Percentiles rank a stretch among this genome's conserved stretches.
Evolutionary conservation across 1,140 invertebrate genomes (phyloP).

Genomic region (Aethina tumida): DNA sequence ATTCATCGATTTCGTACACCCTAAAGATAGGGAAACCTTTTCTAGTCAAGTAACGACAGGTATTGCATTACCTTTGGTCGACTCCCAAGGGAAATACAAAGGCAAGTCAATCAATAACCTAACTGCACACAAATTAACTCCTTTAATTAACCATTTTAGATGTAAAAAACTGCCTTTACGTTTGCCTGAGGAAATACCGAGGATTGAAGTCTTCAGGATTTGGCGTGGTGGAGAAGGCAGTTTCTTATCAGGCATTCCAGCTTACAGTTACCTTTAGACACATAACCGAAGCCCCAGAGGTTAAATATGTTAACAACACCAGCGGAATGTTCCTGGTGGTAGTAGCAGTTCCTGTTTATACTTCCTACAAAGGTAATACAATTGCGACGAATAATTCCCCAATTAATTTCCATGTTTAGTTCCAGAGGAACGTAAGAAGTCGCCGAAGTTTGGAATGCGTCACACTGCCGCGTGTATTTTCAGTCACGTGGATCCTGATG

Average conservation of each 20-base stretch:
- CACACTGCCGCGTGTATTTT: slow-evolving; percentile 66
- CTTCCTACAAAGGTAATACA: slow-evolving; percentile 61
- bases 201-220: slow-evolving; percentile 46
- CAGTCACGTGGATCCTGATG: slow-evolving; percentile 65
- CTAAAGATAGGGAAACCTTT: slow-evolving; percentile 53
- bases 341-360: slow-evolving; percentile 58
- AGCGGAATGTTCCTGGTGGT: slow-evolving; percentile 57
- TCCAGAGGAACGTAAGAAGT: slow-evolving; percentile 50
- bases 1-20: slow-evolving; percentile 78
- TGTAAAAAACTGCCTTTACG: slow-evolving; percentile 36
- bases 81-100: slow-evolving; percentile 33
- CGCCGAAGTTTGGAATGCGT: slow-evolving; percentile 59
- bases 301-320: slow-evolving; percentile 33
- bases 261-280: slow-evolving; percentile 59
- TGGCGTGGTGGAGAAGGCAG: slow-evolving; percentile 47
- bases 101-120: no score
- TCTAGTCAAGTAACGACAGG: slow-evolving; percentile 45
- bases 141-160: slow-evolving; percentile 21
- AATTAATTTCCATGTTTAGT: slow-evolving; percentile 34
- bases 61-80: slow-evolving; percentile 39
- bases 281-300: slow-evolving; percentile 35
- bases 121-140: no score
- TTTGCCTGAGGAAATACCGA: slow-evolving; percentile 44
- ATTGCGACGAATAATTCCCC: not conserved
- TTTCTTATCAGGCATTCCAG: slow-evolving; percentile 62